A percentile compares a stretch with the other conserved stretches of the same genome.
These are phyloP conservation scores for Pilophorus perplexus DNA, from an alignment of 2,888 invertebrate genomes.

Conservation along the genomic window DNA sequence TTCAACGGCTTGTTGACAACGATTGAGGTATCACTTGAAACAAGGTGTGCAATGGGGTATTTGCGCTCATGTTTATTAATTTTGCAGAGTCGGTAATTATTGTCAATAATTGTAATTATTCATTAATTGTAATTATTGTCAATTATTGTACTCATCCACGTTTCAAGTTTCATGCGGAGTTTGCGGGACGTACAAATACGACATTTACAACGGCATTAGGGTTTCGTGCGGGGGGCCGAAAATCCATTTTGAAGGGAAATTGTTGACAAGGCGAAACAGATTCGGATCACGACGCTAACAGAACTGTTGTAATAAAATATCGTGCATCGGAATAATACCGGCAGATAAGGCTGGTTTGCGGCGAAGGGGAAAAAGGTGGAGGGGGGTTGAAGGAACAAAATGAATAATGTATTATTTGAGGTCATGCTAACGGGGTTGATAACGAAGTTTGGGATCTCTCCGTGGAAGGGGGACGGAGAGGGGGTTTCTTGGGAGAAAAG, in stretches of 20 bases:
- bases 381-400: background rate
- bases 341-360: background rate
- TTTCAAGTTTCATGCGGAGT: too few relatives aligned
- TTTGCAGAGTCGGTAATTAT: too few relatives aligned
- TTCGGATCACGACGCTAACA: conserved; percentile 1
- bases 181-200: too few relatives aligned
- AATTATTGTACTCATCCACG: too few relatives aligned
- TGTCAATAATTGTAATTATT: too few relatives aligned
- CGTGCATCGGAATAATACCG: conserved; percentile 12
- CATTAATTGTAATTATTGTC: too few relatives aligned
- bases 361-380: background rate
- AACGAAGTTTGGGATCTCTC: conserved; percentile 10
- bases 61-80: too few relatives aligned
- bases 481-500: background rate
- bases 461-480: background rate
- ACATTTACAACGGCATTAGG: too few relatives aligned
- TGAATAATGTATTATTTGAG: conserved; percentile 14
- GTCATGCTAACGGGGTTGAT: conserved; percentile 17
- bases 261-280: conserved; percentile 8
- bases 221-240: background rate
- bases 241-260: conserved; percentile 2
- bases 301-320: conserved; percentile 13
- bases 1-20: too few relatives aligned
- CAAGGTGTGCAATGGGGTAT: too few relatives aligned
- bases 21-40: too few relatives aligned